These are phyloP conservation scores for Gopherus flavomarginatus DNA, from an alignment of 2,113 vertebrate genomes.

Conservation along the genomic window DNA sequence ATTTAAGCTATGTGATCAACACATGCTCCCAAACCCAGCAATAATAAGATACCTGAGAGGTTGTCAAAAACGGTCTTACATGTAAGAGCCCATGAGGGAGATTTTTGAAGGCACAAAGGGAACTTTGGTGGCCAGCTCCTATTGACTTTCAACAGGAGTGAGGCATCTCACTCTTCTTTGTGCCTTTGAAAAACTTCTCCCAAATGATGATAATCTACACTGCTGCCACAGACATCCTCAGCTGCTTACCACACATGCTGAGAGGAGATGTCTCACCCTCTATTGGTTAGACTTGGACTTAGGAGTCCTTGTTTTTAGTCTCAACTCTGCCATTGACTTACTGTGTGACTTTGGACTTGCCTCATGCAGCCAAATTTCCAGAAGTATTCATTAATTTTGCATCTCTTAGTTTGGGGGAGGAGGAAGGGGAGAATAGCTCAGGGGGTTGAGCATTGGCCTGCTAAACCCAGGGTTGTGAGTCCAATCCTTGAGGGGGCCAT, in stretches of 20 bases:
- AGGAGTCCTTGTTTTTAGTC: background rate
- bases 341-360: background rate
- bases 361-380: background rate
- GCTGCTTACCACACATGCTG: background rate
- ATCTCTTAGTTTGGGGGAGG: background rate
- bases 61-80: background rate
- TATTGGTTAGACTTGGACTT: background rate
- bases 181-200: background rate
- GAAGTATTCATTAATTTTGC: background rate
- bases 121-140: background rate
- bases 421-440: no score
- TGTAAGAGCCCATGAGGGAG: background rate
- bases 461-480: no score
- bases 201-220: background rate
- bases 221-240: background rate
- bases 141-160: background rate
- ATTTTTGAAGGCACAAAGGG: background rate
- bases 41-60: constrained; percentile 20
- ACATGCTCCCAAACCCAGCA: constrained; percentile 17
- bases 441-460: background rate
- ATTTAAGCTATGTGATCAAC: background rate
- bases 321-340: no score
- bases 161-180: no score
- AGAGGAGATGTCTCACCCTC: background rate
- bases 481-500: background rate